Percentiles rank a stretch among this genome's conserved stretches.
Conservation (phyloP, 2,888 invertebrate genomes). For the Caenorhabditis angaria region DNA sequence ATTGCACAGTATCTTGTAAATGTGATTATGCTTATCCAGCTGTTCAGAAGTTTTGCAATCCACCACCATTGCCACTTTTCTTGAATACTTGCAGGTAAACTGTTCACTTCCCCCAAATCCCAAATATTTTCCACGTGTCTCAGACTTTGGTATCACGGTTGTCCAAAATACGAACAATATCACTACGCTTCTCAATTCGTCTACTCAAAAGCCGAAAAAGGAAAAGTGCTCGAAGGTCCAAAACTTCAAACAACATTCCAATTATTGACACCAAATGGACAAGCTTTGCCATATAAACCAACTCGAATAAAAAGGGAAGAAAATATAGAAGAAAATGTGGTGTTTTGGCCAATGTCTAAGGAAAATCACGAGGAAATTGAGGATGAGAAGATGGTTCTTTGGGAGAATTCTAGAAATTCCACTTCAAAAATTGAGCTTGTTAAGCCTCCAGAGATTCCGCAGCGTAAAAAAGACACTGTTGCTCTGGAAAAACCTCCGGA, state of each 20-base stretch:
- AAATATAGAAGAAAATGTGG: no score
- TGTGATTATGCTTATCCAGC: constrained; percentile 64
- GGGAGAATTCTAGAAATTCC: no score
- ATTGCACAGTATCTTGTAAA: constrained; percentile 57
- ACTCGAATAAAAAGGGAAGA: not conserved
- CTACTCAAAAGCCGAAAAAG: constrained; percentile 67
- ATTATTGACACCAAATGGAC: constrained; percentile 47
- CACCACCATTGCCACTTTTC: constrained; percentile 65
- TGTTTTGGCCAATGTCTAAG: no score
- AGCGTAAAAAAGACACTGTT: constrained; percentile 11
- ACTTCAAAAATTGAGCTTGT: no score
- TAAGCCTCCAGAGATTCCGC: no score
- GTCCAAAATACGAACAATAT: constrained; percentile 65
- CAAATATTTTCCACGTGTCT: not conserved
- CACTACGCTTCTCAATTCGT: constrained; percentile 67
- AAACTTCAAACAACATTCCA: constrained; percentile 40
- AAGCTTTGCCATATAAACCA: constrained; percentile 43
- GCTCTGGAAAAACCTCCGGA: constrained; percentile 23
- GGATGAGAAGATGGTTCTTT: no score
- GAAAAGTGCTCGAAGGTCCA: constrained; percentile 60
- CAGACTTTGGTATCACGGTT: constrained; percentile 63
- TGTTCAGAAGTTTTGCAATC: constrained; percentile 67
- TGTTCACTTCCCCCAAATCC: not conserved
- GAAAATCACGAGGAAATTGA: no score
- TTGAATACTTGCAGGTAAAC: constrained; percentile 67